Evolutionary conservation across 2,797 vertebrate genomes (phyloP).

Genomic region (Pyrocephalus nanus): DNA sequence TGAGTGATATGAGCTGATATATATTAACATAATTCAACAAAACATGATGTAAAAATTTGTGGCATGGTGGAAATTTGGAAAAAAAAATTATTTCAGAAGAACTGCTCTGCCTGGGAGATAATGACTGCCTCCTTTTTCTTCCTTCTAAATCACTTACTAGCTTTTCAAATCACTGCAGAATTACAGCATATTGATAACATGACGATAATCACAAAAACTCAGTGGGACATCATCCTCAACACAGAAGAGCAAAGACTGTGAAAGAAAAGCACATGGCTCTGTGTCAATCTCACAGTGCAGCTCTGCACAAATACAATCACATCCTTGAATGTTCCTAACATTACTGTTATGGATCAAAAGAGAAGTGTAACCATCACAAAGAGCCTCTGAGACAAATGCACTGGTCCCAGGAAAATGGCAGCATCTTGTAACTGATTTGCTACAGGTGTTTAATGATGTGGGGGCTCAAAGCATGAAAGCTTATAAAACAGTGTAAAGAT

Average conservation of each 20-base stretch:
- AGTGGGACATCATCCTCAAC: not conserved
- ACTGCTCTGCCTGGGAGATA: not conserved
- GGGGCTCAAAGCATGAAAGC: not conserved
- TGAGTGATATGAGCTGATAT: not conserved
- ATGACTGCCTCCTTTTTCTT: not conserved
- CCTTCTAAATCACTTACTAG: constrained; percentile 1
- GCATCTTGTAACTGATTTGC: not conserved
- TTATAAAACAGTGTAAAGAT: not conserved
- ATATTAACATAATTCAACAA: not conserved
- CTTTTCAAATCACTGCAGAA: constrained; percentile 5
- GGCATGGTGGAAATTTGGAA: not conserved
- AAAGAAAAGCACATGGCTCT: not conserved
- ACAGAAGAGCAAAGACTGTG: not conserved
- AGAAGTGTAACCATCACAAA: not conserved
- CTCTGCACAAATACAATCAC: not conserved
- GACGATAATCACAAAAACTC: not conserved
- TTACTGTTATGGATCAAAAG: constrained; percentile 1
- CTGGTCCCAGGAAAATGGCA: not conserved
- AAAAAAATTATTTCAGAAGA: not conserved
- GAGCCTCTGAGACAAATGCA: not conserved
- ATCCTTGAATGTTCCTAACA: not conserved
- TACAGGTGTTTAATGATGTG: not conserved
- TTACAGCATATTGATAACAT: not conserved
- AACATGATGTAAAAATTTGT: not conserved
- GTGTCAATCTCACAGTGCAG: not conserved